Percentiles rank a stretch among this genome's conserved stretches.
phyloP scores from a whole-genome alignment of 2,797 vertebrate species.

The Eulemur albifrons region DNA sequence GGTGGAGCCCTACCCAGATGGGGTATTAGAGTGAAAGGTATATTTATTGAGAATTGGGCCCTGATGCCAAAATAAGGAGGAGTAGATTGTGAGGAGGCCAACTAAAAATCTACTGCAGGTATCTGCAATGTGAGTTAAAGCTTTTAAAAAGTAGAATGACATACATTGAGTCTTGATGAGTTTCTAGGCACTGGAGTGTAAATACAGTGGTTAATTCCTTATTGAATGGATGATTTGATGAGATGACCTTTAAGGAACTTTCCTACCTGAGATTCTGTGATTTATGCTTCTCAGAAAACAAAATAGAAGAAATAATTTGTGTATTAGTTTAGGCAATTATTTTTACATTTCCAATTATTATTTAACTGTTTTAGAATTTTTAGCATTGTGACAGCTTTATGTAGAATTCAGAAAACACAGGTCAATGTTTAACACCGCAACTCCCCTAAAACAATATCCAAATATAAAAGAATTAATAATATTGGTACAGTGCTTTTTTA shows the following conservation, averaged over 20 bases:
- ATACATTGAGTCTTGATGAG: not conserved
- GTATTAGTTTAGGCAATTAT: not conserved
- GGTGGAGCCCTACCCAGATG: not conserved
- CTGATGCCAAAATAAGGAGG: not conserved
- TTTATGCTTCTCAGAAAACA: constrained; percentile 14
- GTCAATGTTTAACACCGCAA: not conserved
- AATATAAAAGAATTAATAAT: constrained; percentile 3
- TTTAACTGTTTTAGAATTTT: constrained; percentile 27
- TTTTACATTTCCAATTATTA: not conserved
- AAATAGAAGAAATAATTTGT: not conserved
- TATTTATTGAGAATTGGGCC: not conserved
- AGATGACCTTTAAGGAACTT: constrained; percentile 21
- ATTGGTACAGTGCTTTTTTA: not conserved
- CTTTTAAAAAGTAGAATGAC: not conserved
- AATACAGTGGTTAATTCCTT: not conserved
- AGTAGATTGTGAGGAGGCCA: not conserved
- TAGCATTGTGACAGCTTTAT: not conserved
- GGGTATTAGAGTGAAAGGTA: not conserved
- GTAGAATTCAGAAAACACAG: not conserved
- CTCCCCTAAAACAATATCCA: not conserved
- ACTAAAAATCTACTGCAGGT: not conserved
- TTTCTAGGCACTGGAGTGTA: not conserved
- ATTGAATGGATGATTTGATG: not conserved
- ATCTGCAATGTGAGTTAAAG: not conserved
- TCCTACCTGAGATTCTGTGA: constrained; percentile 1